Evolutionary conservation across 2,888 invertebrate genomes (phyloP).

Genomic region (Caenorhabditis parvicauda): DNA sequence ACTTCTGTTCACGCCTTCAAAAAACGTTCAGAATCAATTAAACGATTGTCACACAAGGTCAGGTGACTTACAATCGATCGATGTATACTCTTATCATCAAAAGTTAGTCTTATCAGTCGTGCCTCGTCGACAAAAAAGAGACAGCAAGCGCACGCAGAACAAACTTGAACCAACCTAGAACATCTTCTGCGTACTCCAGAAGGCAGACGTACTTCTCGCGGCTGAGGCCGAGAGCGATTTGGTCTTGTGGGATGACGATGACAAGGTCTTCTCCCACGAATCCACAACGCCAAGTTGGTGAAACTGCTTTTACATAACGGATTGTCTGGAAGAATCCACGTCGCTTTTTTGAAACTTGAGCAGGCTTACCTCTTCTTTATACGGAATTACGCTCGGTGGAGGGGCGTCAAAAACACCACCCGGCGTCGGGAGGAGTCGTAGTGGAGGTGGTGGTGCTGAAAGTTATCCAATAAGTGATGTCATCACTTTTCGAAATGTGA

Average conservation of each 20-base stretch:
- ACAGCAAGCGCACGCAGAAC: too few relatives aligned
- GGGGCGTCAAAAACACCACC: conserved; percentile 52
- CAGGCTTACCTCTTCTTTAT: not conserved
- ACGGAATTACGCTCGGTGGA: conserved; percentile 5
- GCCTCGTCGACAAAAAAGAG: too few relatives aligned
- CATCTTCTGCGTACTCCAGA: conserved; percentile 41
- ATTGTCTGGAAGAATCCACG: conserved; percentile 4
- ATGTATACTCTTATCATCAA: too few relatives aligned
- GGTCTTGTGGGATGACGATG: conserved; percentile 33
- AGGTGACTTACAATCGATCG: not conserved
- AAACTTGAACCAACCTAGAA: conserved; percentile 18
- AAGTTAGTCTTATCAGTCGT: too few relatives aligned
- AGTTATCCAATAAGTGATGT: too few relatives aligned
- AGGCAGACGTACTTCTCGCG: conserved; percentile 42
- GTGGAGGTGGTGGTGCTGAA: too few relatives aligned
- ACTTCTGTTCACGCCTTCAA: too few relatives aligned
- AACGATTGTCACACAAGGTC: not conserved
- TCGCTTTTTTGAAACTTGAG: not conserved
- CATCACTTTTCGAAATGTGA: too few relatives aligned
- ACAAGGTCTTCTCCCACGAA: conserved; percentile 28
- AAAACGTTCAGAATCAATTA: too few relatives aligned
- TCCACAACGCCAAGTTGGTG: conserved; percentile 35
- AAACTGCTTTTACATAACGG: conserved; percentile 25
- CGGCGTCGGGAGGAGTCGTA: conserved; percentile 33
- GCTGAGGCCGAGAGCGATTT: conserved; percentile 28